These are phyloP conservation scores for Pollicipes pollicipes DNA, from an alignment of 1,140 invertebrate species.

Conservation along the genomic window DNA sequence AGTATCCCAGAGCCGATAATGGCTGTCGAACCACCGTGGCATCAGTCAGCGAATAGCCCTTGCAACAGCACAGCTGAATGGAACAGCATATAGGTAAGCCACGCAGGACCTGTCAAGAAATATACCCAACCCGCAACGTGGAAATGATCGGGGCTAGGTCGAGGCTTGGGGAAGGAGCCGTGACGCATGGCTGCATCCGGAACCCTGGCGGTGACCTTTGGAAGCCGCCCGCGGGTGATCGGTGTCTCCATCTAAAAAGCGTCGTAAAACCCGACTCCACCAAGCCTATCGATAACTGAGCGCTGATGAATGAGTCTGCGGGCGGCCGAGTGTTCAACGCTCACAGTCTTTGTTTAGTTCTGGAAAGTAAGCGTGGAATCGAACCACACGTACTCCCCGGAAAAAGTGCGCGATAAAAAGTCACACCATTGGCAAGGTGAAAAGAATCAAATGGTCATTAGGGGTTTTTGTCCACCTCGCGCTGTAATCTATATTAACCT, in stretches of 20 bases:
- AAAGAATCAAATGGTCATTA: constrained; percentile 1
- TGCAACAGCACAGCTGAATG: no score
- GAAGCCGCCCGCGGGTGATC: not conserved
- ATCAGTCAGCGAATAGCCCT: no score
- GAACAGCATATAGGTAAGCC: no score
- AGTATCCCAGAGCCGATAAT: no score
- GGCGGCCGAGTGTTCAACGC: no score
- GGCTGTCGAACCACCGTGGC: no score
- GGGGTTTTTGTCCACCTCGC: not conserved
- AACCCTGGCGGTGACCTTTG: not conserved
- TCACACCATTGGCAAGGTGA: not conserved
- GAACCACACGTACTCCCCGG: not conserved
- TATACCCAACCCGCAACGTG: no score
- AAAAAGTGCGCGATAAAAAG: not conserved
- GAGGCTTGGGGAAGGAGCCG: no score
- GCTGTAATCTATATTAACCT: not conserved
- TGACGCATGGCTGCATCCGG: not conserved
- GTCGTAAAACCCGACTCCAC: not conserved
- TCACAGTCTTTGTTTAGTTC: not conserved
- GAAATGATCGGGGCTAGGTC: no score
- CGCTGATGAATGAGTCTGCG: not conserved
- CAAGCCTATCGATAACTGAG: not conserved
- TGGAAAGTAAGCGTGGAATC: not conserved
- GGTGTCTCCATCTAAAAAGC: not conserved
- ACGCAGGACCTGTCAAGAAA: no score